Conservation (phyloP, 2,113 vertebrate genomes). For the Pelodiscus sinensis region DNA sequence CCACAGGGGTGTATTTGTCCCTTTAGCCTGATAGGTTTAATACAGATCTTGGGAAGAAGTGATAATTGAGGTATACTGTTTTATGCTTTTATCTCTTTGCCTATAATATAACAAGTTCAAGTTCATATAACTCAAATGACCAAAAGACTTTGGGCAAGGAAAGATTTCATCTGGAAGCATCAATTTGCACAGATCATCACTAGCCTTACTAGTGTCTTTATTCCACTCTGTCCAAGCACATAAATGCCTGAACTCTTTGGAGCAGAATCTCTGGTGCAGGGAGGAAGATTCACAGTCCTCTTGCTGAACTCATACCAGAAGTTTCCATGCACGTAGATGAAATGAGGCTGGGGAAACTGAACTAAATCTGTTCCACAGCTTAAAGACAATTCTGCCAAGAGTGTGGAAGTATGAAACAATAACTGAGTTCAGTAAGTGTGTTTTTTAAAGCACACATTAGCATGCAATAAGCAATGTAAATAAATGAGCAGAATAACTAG, state of each 20-base stretch:
- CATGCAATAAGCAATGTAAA: neutral
- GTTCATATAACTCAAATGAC: neutral
- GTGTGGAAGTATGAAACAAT: conserved; percentile 18
- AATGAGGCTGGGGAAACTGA: neutral
- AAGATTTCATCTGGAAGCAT: neutral
- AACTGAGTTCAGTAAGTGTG: neutral
- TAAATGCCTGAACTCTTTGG: neutral
- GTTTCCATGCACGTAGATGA: neutral
- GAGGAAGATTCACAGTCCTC: neutral
- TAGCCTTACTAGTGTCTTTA: neutral
- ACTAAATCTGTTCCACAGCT: neutral
- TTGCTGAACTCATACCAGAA: neutral
- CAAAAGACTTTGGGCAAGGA: neutral
- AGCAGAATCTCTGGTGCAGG: neutral
- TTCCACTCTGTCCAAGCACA: neutral
- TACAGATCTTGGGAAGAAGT: neutral
- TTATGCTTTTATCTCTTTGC: neutral
- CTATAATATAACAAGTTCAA: neutral
- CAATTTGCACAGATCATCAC: neutral
- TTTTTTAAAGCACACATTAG: conserved; percentile 9
- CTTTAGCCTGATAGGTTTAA: neutral
- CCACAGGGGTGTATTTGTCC: neutral
- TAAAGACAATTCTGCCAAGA: neutral
- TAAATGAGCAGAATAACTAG: neutral
- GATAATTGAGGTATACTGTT: too few species aligned